Evolutionary conservation across 2,113 vertebrate genomes (phyloP), one percentile per base, ranked within the genome.

Genomic region (Oophaga pumilio): DNA sequence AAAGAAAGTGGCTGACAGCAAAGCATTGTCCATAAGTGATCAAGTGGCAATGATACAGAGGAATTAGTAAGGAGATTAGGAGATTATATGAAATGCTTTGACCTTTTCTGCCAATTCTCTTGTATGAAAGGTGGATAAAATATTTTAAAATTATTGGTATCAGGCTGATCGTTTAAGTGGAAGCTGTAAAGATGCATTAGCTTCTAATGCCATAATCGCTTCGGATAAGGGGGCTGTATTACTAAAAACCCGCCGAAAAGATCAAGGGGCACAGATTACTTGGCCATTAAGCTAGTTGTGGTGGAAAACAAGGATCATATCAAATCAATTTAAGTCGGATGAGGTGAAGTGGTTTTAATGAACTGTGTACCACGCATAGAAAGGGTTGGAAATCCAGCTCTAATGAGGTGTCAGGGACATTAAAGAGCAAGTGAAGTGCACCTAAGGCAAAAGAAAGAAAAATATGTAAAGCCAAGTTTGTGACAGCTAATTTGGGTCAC

Each of bases 331-430:
- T 90, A 84, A 79, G 91, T 77, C 83, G 88, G 93, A 93, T 94
- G 95, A 95, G 87, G 91, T 91, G 92, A 92, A 92, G 94, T 93
- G 91, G 91, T 93, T 94, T 83, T 93, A 93, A 91, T 91, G 91
- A 94, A 92, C 93, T 89, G 24, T 93, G 90, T 82, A 89, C 91
- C 92, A 82, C 87, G 93, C 56, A 89, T 88, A 90, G 92, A 93
- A 93, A 94, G 92, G 91, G 86, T 90, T 90, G 64, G 69, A 93
- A 92, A 92, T 93, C 90, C 90, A 87, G 49, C 60, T 81, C 69
- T 96, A 95, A 95, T 95, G 91, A 96, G 93, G 82, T 90, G 89
- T 90, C 24, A 78, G 89, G 74, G 83, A 91, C 88, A 83, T 79
- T 86, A 90, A 87, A 74, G 90, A 86, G 82, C 87, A 83, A 92